A percentile compares a stretch with the other conserved stretches of the same genome.
These are phyloP conservation scores for Platalea minor DNA, from an alignment of 2,797 vertebrate species.

Conservation along the genomic window DNA sequence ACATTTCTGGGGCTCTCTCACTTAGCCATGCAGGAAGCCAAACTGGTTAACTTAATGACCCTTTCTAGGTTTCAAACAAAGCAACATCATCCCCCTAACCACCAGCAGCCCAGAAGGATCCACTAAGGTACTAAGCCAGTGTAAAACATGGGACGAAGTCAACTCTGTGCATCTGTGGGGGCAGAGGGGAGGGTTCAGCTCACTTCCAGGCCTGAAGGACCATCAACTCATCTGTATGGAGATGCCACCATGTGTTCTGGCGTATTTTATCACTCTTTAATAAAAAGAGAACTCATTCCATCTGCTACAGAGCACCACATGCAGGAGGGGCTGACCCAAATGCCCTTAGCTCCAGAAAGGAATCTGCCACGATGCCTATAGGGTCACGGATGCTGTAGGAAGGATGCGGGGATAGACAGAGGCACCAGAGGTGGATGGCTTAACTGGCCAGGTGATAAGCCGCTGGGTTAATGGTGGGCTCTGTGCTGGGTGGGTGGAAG, in stretches of 20 bases:
- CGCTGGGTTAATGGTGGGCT: background rate
- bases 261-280: background rate
- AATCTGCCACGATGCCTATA: rapidly evolving
- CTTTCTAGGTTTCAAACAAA: background rate
- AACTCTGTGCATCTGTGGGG: background rate
- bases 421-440: background rate
- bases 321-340: background rate
- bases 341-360: background rate
- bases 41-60: background rate
- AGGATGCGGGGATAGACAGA: background rate
- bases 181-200: background rate
- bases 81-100: background rate
- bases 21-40: background rate
- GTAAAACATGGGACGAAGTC: background rate
- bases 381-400: background rate
- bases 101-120: background rate
- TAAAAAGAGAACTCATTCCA: background rate
- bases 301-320: background rate
- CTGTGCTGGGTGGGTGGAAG: background rate
- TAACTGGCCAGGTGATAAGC: background rate
- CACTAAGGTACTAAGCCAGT: background rate
- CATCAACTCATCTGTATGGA: background rate
- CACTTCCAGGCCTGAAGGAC: background rate
- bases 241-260: background rate
- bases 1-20: background rate